phyloP scores from a whole-genome alignment of 64 coral and sea anemone genomes.

The Acropora tenuis region DNA sequence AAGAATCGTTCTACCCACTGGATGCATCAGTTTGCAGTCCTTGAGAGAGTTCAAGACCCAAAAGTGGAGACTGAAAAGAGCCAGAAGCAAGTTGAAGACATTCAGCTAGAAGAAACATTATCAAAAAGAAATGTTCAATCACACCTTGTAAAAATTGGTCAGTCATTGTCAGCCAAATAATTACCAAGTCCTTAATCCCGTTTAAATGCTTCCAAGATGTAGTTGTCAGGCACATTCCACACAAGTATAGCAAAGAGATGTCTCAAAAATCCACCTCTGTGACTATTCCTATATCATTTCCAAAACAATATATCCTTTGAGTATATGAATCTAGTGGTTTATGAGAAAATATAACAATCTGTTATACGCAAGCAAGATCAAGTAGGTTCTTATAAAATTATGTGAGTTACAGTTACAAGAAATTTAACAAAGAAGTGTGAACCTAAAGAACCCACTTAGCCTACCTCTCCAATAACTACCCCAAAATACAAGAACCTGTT shows the following conservation, averaged over 20 bases:
- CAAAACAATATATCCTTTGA: background rate
- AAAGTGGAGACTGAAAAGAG: background rate
- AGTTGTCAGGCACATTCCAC: slow-evolving; percentile 33
- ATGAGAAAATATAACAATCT: background rate
- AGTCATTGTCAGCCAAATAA: background rate
- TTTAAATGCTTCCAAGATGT: slow-evolving; percentile 13
- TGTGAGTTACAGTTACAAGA: too few relatives aligned
- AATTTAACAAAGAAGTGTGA: too few relatives aligned
- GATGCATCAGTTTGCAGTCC: slow-evolving; percentile 65
- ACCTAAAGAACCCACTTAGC: too few relatives aligned
- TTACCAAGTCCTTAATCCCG: slow-evolving; percentile 16
- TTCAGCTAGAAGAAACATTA: slow-evolving; percentile 9
- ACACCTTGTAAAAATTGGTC: background rate
- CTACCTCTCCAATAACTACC: background rate
- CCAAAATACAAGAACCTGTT: background rate
- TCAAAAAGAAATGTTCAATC: slow-evolving; percentile 23
- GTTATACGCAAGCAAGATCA: too few relatives aligned
- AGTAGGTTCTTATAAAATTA: too few relatives aligned
- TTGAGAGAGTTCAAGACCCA: slow-evolving; percentile 46
- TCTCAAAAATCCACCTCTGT: slow-evolving; percentile 25
- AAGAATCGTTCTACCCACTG: slow-evolving; percentile 59
- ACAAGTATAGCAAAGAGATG: slow-evolving; percentile 25
- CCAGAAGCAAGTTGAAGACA: slow-evolving; percentile 15
- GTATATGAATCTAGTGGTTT: background rate
- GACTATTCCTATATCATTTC: background rate